These are phyloP conservation scores for Lepisosteus osseus DNA, from an alignment of 2,113 vertebrate species.

Conservation along the genomic window DNA sequence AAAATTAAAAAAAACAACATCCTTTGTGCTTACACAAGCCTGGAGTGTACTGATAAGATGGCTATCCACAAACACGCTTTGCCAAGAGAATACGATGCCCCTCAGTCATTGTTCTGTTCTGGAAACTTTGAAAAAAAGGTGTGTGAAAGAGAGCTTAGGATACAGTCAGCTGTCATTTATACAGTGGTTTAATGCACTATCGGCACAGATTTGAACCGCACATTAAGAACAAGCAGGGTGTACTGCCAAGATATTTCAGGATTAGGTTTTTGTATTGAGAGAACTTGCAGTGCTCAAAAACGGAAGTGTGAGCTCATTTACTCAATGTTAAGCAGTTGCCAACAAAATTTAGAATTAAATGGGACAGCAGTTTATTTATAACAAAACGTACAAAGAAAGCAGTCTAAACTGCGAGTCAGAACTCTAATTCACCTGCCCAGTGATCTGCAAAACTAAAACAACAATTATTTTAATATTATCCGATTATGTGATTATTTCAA, in stretches of 20 bases:
- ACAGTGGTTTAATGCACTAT: slow-evolving; percentile 38
- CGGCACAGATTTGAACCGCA: slow-evolving; percentile 36
- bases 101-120: slow-evolving; percentile 42
- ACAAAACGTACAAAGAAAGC: too few relatives aligned
- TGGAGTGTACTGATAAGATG: slow-evolving; percentile 52
- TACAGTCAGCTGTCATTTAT: slow-evolving; percentile 31
- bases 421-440: too few relatives aligned
- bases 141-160: slow-evolving; percentile 30
- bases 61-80: slow-evolving; percentile 45
- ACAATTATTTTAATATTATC: too few relatives aligned
- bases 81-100: slow-evolving; percentile 46
- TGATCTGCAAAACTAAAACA: too few relatives aligned
- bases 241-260: slow-evolving; percentile 39
- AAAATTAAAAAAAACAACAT: slow-evolving; percentile 23
- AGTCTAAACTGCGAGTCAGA: too few relatives aligned
- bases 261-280: slow-evolving; percentile 47
- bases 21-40: slow-evolving; percentile 51
- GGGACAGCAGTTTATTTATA: too few relatives aligned
- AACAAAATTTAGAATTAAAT: slow-evolving; percentile 21
- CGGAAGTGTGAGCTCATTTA: slow-evolving; percentile 19
- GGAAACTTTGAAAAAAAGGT: slow-evolving; percentile 35
- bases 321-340: slow-evolving; percentile 29
- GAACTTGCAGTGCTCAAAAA: slow-evolving; percentile 35
- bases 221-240: slow-evolving; percentile 40
- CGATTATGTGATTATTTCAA: too few relatives aligned